Evolutionary conservation across 2,888 invertebrate species (phyloP), one percentile per base, ranked within the genome.

Genomic region (Agrotis clavis): DNA sequence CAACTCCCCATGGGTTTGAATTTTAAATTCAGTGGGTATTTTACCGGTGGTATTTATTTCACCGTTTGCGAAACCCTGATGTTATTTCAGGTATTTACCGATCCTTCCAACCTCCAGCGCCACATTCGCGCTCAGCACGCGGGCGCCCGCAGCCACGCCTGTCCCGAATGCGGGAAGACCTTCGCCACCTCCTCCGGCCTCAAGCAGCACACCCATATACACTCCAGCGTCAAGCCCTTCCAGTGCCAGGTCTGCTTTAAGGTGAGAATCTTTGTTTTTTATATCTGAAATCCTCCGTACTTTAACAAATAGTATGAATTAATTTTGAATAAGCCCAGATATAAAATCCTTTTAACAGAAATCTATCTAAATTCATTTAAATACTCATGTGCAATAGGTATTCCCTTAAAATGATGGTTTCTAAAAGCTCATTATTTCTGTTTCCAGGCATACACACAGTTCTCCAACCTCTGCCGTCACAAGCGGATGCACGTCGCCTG

Each of bases 141-240:
- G 83, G 99, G 99, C 68, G 99, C 99, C 61, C 97, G 99, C 90
- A 98, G 98, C 92, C 99, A 99, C 97, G 99, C 99, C 86, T 99
- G 99, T 92, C 98, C 98, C 76, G 99, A 99, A 96, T 99, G 99
- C 96, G 99, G 99, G 83, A 99, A 99, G 97, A 99, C 99, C 77
- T 99, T 99, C 96, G 99, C 98, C 62, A 99, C 99, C 53, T 99
- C 99, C 75, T 99, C 99, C 83, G 99, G 99, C 53, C 97, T 99
- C 69, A 99, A 99, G 94, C 99, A 99, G 94, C 99, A 99, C 96
- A 99, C 99, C 48, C 99, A 99, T 96, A 99, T 99, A 89, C 99
- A 99, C 97, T 99, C 99, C 90, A 99, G 99, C 91, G 98, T 99
- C 85, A 99, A 99, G 94, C 99, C 99, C 5, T 99, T 99, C 96